These are phyloP conservation scores for Drosophila oshimai DNA, from an alignment of 1,140 invertebrate genomes.

Conservation along the genomic window DNA sequence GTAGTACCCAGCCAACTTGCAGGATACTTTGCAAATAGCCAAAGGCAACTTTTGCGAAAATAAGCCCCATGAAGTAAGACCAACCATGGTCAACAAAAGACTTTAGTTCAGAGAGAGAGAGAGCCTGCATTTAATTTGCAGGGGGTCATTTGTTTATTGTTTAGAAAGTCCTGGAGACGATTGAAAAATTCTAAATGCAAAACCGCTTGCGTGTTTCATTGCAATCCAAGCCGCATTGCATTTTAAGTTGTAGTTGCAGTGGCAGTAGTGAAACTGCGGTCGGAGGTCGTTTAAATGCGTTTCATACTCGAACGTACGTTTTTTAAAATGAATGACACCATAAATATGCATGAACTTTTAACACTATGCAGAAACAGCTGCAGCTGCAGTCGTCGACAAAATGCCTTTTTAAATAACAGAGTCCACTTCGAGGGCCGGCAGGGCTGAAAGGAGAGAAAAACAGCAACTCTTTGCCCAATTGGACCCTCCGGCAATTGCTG, in stretches of 20 bases:
- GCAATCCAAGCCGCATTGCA: not conserved
- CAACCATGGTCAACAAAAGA: conserved; percentile 8
- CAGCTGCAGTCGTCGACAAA: conserved; percentile 28
- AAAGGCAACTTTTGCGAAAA: conserved; percentile 74
- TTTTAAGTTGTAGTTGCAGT: conserved; percentile 4
- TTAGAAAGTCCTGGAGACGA: conserved; percentile 12
- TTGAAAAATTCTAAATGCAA: conserved; percentile 19
- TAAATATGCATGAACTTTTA: conserved; percentile 81
- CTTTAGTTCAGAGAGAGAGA: not conserved
- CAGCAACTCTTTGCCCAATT: conserved; percentile 39
- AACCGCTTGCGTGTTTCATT: conserved; percentile 1
- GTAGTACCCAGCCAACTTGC: conserved; percentile 51
- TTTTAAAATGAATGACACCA: conserved; percentile 80
- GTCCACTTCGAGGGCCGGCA: conserved; percentile 37
- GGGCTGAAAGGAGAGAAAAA: conserved; percentile 22
- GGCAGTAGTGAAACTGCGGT: no score
- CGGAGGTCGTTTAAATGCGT: conserved; percentile 68
- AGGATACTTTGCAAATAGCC: conserved; percentile 73
- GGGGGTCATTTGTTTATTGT: conserved; percentile 22
- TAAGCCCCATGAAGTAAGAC: conserved; percentile 68
- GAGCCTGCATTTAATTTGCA: conserved; percentile 35
- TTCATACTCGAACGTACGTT: conserved; percentile 55
- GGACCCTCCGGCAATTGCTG: conserved; percentile 25
- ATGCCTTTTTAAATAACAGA: conserved; percentile 79
- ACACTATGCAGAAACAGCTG: conserved; percentile 76